phyloP scores from a whole-genome alignment of 2,888 invertebrate species.

The Protophormia terraenovae region DNA sequence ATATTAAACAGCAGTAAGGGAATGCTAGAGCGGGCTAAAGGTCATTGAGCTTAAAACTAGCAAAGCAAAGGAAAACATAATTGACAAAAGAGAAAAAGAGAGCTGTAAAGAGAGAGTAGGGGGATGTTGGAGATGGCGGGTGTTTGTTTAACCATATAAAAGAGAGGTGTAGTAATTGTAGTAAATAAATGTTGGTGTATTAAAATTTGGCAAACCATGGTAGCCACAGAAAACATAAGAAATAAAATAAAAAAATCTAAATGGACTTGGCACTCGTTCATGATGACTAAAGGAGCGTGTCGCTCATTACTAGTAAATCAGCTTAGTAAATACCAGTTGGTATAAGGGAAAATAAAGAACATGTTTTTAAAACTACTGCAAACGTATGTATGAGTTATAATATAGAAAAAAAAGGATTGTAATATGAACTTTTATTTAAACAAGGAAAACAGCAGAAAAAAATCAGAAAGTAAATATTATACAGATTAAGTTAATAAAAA shows the following conservation, averaged over 20 bases:
- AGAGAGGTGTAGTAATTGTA: background rate
- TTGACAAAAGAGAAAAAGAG: background rate
- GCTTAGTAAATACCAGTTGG: slow-evolving; percentile 48
- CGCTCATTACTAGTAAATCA: slow-evolving; percentile 63
- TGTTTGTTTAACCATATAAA: background rate
- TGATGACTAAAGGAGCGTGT: slow-evolving; percentile 54
- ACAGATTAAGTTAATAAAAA: slow-evolving; percentile 52
- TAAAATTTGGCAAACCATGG: slow-evolving; percentile 55
- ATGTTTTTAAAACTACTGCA: background rate
- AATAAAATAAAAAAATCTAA: slow-evolving; percentile 20
- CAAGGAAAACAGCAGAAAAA: background rate
- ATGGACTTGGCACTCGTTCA: slow-evolving; percentile 39
- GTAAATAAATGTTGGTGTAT: slow-evolving; percentile 11
- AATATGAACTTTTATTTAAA: slow-evolving; percentile 14
- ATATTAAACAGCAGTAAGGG: background rate
- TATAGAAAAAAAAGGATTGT: slow-evolving; percentile 26
- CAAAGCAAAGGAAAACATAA: background rate
- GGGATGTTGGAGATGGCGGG: too few species aligned
- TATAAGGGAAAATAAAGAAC: background rate
- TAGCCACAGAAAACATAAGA: slow-evolving; percentile 15
- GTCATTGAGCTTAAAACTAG: slow-evolving; percentile 55
- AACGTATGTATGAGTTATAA: background rate
- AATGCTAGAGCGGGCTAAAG: slow-evolving; percentile 30
- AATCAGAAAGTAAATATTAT: slow-evolving; percentile 31
- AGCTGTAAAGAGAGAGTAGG: background rate